Evolutionary conservation across 1,140 invertebrate species (phyloP), one percentile per base, ranked within the genome.

Genomic region (Orchestia grillus): DNA sequence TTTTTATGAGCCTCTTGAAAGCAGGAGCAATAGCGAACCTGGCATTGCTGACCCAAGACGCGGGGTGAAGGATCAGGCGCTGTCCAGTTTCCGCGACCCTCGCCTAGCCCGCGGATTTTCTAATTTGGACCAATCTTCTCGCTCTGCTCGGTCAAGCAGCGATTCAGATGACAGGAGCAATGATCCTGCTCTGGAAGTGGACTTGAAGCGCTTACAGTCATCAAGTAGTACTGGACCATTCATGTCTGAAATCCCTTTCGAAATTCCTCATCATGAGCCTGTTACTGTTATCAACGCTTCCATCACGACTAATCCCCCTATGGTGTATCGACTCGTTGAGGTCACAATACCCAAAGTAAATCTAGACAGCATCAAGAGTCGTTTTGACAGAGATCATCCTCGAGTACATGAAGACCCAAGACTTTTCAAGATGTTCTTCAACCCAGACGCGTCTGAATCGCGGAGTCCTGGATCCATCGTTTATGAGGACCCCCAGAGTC

Each of bases 211-310:
- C 44, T 45, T 94, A 44, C 43, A 40, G 40, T 15, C 43, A 40
- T 45, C 92, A 47, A 94, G 92, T 47, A 42, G 41, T 91, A 44
- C 19, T 16, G 88, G 88, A 8, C 11, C 40, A 47, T 94, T 94
- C 19, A 47, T 44, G 43, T 28, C 92, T 23, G 92, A 94, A 94
- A 94, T 94, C 36, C 92, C 92, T 94, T 94, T 94, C 92, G 41
- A 94, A 45, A 44, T 94, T n/a, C 92, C 92, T n/a, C 44, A 94
- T 94, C 92, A 94, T 44, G 92, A 94, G 1, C 92, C 92, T 23
- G 92, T 94, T 45, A 94, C 92, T 6, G 92, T 94, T 44, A 45
- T 94, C 36, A 94, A 94, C 44, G 92, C 92, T 94, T 94, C 92
- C 43, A 94, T 94, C n/a, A 94, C 92, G 0, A n/a, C 92, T 47